These are phyloP conservation scores for Lissocephala sabroskyi DNA, from an alignment of 2,888 invertebrate genomes.

Conservation along the genomic window DNA sequence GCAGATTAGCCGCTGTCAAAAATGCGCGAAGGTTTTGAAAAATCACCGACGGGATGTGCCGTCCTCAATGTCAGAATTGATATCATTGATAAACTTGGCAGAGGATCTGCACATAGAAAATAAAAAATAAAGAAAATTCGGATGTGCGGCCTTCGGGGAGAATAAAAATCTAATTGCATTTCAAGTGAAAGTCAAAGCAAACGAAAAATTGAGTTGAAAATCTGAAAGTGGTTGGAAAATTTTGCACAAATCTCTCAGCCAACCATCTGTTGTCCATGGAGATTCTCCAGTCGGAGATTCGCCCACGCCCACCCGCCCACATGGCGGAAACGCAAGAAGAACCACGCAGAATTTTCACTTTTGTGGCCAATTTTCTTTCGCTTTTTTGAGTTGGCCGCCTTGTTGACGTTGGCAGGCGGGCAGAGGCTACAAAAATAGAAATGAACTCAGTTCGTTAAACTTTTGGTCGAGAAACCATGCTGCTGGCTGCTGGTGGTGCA, in stretches of 20 bases:
- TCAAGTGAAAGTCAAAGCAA: conserved; percentile 28
- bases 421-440: conserved; percentile 73
- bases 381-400: no score
- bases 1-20: conserved; percentile 47
- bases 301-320: no score
- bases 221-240: background rate
- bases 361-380: conserved; percentile 17
- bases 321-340: no score
- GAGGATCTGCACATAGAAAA: no score
- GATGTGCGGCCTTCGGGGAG: no score
- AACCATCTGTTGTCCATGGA: conserved; percentile 41
- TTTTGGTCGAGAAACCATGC: conserved; percentile 55
- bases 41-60: conserved; percentile 9
- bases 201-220: conserved; percentile 17
- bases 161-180: conserved; percentile 31
- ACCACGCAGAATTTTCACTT: conserved; percentile 63
- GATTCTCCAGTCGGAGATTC: conserved; percentile 37
- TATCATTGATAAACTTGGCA: conserved; percentile 42
- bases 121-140: no score
- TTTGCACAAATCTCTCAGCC: conserved; percentile 7
- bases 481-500: conserved; percentile 19
- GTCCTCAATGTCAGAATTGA: conserved; percentile 15
- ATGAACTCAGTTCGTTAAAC: conserved; percentile 74
- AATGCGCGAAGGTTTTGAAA: conserved; percentile 32
- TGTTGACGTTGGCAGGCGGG: no score